Evolutionary conservation across 1,140 invertebrate species (phyloP).

Genomic region (Wiebesia pumilae): DNA sequence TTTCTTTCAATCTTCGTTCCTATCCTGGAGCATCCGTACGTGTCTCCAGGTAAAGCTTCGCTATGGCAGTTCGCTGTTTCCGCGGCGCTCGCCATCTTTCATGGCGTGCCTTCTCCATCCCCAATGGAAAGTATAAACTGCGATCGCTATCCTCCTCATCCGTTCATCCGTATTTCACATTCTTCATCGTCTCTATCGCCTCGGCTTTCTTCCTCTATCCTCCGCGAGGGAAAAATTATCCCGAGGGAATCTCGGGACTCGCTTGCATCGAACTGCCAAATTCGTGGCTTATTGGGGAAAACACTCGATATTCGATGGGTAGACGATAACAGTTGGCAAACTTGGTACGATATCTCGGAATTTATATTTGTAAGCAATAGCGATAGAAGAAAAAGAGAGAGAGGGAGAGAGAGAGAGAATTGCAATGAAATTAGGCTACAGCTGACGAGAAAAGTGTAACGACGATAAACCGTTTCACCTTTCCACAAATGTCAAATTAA

Average conservation of each 20-base stretch:
- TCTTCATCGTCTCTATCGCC: background rate
- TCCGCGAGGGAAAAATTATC: background rate
- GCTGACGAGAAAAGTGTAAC: background rate
- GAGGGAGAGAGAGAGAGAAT: background rate
- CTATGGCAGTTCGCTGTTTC: background rate
- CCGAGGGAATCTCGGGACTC: background rate
- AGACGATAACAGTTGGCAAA: background rate
- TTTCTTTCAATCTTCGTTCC: slow-evolving; percentile 42
- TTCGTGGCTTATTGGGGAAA: background rate
- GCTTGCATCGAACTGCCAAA: background rate
- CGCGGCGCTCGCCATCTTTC: background rate
- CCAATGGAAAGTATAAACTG: background rate
- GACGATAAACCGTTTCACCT: background rate
- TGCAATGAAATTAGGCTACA: background rate
- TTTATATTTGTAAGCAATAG: no score
- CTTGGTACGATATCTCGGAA: background rate
- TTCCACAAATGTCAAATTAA: background rate
- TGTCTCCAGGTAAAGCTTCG: slow-evolving; percentile 24
- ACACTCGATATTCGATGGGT: background rate
- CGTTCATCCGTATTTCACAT: slow-evolving; percentile 1
- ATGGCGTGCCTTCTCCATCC: background rate
- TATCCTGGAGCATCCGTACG: slow-evolving; percentile 21
- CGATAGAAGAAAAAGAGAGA: no score
- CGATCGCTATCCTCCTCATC: slow-evolving; percentile 39
- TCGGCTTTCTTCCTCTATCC: background rate